Base-by-base conservation (phyloP, 2,888 invertebrate genomes). In the Eumerus sabulonum region DNA sequence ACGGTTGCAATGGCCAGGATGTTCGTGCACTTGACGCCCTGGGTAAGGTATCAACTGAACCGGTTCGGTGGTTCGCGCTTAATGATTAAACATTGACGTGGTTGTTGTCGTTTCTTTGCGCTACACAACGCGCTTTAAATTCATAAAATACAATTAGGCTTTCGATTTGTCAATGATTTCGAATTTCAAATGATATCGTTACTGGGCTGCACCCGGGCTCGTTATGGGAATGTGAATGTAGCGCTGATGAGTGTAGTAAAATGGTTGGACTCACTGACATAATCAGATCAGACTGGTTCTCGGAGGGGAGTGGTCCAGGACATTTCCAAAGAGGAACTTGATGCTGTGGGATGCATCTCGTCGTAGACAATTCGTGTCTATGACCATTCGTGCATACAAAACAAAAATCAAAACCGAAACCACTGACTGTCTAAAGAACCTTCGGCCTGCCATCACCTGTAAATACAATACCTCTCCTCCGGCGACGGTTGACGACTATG, bases 131-230 rank as follows among this genome's bases (percentile, higher is more conserved):
- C 56, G 60, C 56, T 79, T 73, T n/a, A 79, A 68, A 79, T 79
- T 79, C 79, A 79, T 79, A 74, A 79, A 79, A 79, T 79, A 79
- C 79, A 79, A 79, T 79, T 79, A 79, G 79, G 70, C 54, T 59
- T 70, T 79, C 79, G 79, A 79, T 79, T 79, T 74, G 79, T 79
- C 79, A 74, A 74, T 79, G 68, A 79, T 74, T 79, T 79, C 68
- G 64, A 79, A 79, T 79, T 79, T 70, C 48, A 73, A 74, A 74
- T 74, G 79, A 79, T 64, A 68, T 67, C 64, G 60, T 68, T 27
- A 7, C 2, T 4, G 7, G 27, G 27, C 3, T 27, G 27, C 59
- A 73, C 40, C 73, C 59, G 59, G 36, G n/a, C 45, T 44, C 66
- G 11, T 57, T 51, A 45, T 13, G 17, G 27, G 14, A 38, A 60